Base-by-base conservation (phyloP, 2,888 invertebrate genomes). In the Oxytorus armatus region DNA sequence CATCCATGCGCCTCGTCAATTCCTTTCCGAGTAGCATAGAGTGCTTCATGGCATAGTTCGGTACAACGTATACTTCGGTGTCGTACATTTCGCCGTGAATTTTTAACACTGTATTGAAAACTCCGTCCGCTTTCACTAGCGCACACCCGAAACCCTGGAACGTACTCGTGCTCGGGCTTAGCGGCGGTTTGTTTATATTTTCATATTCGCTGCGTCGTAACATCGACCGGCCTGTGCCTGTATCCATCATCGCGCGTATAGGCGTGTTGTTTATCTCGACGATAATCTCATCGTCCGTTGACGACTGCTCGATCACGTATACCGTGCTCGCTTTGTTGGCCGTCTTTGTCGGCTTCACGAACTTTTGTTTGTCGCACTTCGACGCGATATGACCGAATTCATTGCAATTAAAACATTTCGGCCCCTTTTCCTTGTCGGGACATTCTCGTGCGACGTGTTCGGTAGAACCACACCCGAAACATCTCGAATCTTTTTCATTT, bases 341-440 rank as follows among this genome's bases (percentile, higher is more conserved):
- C 25, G 36, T 36, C 10, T 36, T 36, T 10, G 36, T 66, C 18
- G 47, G 8, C 42, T 33, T 47, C 1, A 1, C 55, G 7, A 33
- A 29, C 10, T 47, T n/a, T n/a, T n/a, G n/a, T n/a, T n/a, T 29
- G 3, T 63, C 25, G 21, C 74, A 74, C 14, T 25, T 65, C 21
- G 63, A 18, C 39, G 75, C 29, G 51, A 75, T 59, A 36, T 75
- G 76, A n/a, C 79, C 79, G 29, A 70, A 82, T 8, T 53, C 14
- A 18, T 68, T n/a, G 29, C 79, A 79, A 11, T 33, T 66, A 21
- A 82, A 82, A 70, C 76, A 79, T 18, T 76, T 82, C 11, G 53
- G 33, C 0, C 75, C 68, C 1, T 57, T 53, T 8, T 59, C 68
- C 23, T 66, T 75, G 8, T 66, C 16, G 11, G 75, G 75, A 44